Conservation (phyloP, 2,113 vertebrate genomes). For the Porphyrio hochstetteri region DNA sequence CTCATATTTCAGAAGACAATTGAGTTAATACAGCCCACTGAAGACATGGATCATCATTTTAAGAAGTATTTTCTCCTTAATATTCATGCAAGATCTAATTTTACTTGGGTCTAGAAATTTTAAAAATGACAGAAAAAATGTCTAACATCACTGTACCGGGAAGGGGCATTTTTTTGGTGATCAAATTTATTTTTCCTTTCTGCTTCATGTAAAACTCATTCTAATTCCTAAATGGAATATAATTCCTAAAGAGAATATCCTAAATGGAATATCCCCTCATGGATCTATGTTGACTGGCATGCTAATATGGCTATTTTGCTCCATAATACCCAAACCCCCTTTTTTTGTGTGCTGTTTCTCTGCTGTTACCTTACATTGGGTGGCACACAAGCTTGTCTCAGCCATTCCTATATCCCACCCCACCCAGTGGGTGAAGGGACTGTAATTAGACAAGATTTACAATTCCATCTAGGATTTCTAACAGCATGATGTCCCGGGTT, state of each 20-base stretch:
- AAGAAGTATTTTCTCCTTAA: neutral
- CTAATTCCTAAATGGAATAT: too few species aligned
- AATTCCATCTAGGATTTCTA: neutral
- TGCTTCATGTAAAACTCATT: neutral
- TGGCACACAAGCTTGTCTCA: neutral
- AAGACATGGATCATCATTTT: neutral
- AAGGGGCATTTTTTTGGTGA: neutral
- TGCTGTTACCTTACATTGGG: neutral
- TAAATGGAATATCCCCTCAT: neutral
- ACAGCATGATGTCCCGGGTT: neutral
- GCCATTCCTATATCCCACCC: neutral
- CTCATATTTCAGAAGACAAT: neutral
- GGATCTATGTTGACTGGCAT: neutral
- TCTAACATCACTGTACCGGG: neutral
- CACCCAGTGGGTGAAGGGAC: neutral
- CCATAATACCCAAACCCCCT: neutral
- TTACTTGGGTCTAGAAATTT: neutral
- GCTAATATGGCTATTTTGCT: neutral
- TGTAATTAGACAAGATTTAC: neutral
- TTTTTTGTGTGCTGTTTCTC: neutral
- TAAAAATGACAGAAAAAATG: neutral
- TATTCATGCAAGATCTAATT: neutral
- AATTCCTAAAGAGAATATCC: too few species aligned
- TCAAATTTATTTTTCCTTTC: neutral
- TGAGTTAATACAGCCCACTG: neutral